A percentile compares a stretch with the other conserved stretches of the same genome.
phyloP scores from a whole-genome alignment of 92 coral and sea anemone species.

The Porites rus region DNA sequence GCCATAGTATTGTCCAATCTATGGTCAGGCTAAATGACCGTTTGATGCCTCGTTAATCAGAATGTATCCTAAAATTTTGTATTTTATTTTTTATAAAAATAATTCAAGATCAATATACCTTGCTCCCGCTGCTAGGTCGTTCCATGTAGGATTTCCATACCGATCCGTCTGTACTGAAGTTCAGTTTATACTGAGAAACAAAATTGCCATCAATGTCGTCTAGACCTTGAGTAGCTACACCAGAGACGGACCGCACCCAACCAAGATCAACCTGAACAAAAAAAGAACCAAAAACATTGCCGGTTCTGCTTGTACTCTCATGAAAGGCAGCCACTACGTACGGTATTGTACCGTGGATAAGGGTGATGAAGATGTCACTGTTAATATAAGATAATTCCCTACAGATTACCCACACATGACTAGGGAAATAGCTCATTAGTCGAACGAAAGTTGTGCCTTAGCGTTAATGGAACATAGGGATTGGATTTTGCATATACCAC shows the following conservation, averaged over 20 bases:
- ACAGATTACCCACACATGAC: no score
- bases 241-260: slow-evolving; percentile 86
- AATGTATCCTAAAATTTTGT: neutral
- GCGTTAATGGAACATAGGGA: no score
- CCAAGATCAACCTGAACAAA: slow-evolving; percentile 74
- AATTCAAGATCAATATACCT: slow-evolving; percentile 16
- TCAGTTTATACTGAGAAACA: slow-evolving; percentile 75
- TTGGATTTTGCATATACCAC: no score
- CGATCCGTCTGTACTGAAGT: slow-evolving; percentile 83
- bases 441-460: no score
- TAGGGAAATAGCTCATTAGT: no score
- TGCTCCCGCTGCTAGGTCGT: slow-evolving; percentile 47
- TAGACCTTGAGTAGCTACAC: slow-evolving; percentile 85
- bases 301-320: neutral
- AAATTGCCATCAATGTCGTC: slow-evolving; percentile 67
- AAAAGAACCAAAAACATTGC: neutral
- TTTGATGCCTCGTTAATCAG: neutral
- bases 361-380: no score
- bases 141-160: slow-evolving; percentile 35
- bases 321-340: no score
- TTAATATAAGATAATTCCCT: no score
- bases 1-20: no score
- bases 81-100: neutral
- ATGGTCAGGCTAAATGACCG: no score
- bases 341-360: no score